Conservation (phyloP, 2,797 vertebrate species). For the Pogoniulus pusillus region DNA sequence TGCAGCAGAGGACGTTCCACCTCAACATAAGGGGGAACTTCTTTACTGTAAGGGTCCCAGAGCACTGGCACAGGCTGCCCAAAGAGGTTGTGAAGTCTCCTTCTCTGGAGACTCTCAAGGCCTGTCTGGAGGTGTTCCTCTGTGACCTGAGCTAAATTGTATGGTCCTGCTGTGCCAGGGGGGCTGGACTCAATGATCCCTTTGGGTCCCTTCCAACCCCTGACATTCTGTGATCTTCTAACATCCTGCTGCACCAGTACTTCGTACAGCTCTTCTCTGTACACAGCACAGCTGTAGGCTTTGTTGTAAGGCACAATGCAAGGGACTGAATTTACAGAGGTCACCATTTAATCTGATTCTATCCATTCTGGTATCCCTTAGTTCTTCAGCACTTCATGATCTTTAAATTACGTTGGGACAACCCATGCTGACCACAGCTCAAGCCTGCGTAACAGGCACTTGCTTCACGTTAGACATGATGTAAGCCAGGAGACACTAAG, state of each 20-base stretch:
- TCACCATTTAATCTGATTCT: background rate
- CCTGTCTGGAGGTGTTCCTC: no score
- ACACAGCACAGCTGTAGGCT: background rate
- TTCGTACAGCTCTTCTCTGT: background rate
- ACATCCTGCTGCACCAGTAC: background rate
- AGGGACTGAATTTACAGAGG: background rate
- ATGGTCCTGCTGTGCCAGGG: no score
- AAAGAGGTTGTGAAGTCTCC: no score
- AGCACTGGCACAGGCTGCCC: no score
- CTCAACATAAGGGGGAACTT: no score
- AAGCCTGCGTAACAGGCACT: fast-evolving
- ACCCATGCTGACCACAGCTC: background rate
- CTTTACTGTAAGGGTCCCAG: no score
- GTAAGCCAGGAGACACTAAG: background rate
- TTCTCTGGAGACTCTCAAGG: no score
- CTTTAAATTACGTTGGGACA: background rate
- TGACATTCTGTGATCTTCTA: background rate
- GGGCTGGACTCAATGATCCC: no score
- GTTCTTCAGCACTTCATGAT: background rate
- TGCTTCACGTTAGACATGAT: background rate
- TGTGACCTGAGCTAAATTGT: no score
- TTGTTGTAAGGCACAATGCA: no score
- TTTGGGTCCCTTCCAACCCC: no score
- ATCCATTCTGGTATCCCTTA: background rate
- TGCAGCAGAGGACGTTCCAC: no score